phyloP scores from a whole-genome alignment of 2,113 vertebrate genomes.

The Sinosuthora webbiana region DNA sequence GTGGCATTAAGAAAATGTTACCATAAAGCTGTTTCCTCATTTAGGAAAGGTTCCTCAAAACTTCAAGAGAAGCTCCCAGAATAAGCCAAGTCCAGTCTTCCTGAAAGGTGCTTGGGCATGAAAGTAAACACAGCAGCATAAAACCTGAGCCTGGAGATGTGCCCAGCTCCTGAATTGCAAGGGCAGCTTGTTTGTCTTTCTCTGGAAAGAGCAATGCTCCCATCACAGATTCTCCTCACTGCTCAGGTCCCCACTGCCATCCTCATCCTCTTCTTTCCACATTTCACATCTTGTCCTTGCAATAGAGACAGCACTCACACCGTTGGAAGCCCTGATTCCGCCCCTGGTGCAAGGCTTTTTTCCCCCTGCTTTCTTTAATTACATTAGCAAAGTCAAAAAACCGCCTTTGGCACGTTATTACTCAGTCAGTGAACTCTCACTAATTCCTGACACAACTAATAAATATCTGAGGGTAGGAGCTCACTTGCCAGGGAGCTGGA shows the following conservation, averaged over 20 bases:
- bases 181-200: neutral
- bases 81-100: neutral
- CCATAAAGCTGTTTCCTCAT: neutral
- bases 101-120: neutral
- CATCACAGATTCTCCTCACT: neutral
- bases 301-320: neutral
- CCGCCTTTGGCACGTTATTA: constrained; percentile 49
- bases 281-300: neutral
- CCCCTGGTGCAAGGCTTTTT: neutral
- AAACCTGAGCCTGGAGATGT: neutral
- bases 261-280: neutral
- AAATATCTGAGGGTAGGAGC: neutral
- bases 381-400: constrained; percentile 19
- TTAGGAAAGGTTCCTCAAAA: neutral
- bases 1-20: neutral
- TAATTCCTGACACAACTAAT: constrained; percentile 63
- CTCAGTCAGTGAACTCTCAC: constrained; percentile 55
- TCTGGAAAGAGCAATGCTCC: neutral
- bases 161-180: neutral
- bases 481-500: rapidly evolving
- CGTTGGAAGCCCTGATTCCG: rapidly evolving
- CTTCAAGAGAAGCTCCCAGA: neutral
- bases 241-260: neutral
- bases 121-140: neutral
- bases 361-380: constrained; percentile 47